Evolutionary conservation across 2,797 vertebrate genomes (phyloP), one percentile per base, ranked within the genome.

Genomic region (Alcedo atthis): DNA sequence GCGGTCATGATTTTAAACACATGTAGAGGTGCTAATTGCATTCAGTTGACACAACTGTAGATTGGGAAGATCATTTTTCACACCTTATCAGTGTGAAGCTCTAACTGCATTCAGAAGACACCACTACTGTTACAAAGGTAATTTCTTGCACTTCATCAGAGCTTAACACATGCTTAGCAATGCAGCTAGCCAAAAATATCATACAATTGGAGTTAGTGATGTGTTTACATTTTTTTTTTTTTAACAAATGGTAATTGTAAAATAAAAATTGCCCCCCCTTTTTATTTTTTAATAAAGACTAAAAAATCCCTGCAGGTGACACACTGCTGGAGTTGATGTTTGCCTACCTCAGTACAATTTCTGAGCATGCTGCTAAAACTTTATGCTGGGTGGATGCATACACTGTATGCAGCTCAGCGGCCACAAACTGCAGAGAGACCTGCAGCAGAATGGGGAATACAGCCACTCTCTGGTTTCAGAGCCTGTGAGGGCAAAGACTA

Each of bases 1-100:
- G 90, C 5, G 94, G 96, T 96, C 97, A 96, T 95, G 87, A 93
- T 94, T 96, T 96, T 92, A 94, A 94, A 94, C 93, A 95, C 93
- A 92, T 97, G 96, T 95, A 95, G 96, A 96, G 95, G 97, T 97
- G 96, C 96, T 97, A 97, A 97, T 97, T 97, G 95, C 95, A 92
- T 97, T 96, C 94, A 95, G 92, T 95, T 96, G 95, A 97, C 95
- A 97, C 95, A 96, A 78, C 92, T 95, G 81, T 94, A 88, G 94
- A 93, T 90, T 90, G 92, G 97, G 85, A 96, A 97, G 96, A 95
- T 96, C 93, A 96, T 95, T 96, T 96, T 95, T 96, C 91, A 67
- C 92, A 94, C 92, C 96, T 97, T 97, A 96, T 97, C 96, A 93
- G 95, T 42, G 4, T 93, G 94, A 90, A 81, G 93, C 30, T 71